Evolutionary conservation across 2,113 vertebrate species (phyloP).

Genomic region (Triplophysa rosa): DNA sequence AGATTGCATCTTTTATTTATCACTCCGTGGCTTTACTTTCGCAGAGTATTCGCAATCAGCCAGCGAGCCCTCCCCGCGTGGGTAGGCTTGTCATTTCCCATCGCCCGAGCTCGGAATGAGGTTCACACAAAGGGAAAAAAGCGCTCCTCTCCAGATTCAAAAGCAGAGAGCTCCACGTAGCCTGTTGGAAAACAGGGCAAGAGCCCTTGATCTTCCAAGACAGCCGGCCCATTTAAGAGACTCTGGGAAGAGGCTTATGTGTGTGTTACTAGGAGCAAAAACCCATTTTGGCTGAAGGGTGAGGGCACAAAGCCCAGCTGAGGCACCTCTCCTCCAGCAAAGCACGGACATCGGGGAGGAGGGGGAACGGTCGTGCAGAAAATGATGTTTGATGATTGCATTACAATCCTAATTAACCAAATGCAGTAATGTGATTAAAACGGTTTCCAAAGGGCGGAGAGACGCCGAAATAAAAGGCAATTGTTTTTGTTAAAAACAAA

Average conservation of each 20-base stretch:
- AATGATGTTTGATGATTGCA: conserved; percentile 77
- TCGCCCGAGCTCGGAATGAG: conserved; percentile 84
- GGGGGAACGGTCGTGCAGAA: conserved; percentile 78
- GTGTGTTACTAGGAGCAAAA: conserved; percentile 46
- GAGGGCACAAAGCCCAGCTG: conserved; percentile 62
- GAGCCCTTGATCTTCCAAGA: conserved; percentile 55
- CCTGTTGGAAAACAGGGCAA: conserved; percentile 56
- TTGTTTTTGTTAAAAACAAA: conserved; percentile 60
- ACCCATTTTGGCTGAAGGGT: conserved; percentile 54
- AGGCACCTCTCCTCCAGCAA: conserved; percentile 59
- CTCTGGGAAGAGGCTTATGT: conserved; percentile 47
- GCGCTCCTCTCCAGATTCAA: conserved; percentile 61
- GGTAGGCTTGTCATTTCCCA: conserved; percentile 90
- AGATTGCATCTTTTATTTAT: conserved; percentile 99
- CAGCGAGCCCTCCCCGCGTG: conserved; percentile 88
- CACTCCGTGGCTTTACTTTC: conserved; percentile 90
- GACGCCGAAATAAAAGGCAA: conserved; percentile 70
- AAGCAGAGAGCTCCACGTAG: conserved; percentile 64
- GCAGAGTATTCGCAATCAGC: conserved; percentile 96
- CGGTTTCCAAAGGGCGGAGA: conserved; percentile 72
- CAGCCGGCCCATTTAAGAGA: conserved; percentile 27
- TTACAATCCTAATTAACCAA: conserved; percentile 76
- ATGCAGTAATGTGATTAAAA: conserved; percentile 73
- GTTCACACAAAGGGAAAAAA: conserved; percentile 50
- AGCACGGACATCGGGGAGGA: conserved; percentile 57